Base-by-base conservation (phyloP, 2,797 vertebrate species). In the Gobio occitaniae region DNA sequence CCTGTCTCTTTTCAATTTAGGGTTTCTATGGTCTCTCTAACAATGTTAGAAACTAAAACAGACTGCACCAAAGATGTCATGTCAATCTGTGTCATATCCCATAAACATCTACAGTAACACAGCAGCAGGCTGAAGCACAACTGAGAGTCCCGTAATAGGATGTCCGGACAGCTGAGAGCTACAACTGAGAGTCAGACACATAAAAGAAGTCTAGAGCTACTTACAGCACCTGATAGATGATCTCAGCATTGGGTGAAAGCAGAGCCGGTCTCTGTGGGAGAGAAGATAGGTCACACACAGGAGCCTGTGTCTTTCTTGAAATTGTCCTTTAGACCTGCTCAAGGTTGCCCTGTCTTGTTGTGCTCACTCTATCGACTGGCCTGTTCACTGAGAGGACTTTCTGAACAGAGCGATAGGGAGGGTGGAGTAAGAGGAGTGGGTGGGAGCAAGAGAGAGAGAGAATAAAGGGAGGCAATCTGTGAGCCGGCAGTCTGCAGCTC, bases 361-460 rank as follows among this genome's bases (percentile, higher is more conserved):
- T 84, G 81, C 78, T 77, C 87, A 81, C 52, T 74, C 83, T 74
- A 29, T 81, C 52, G 41, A 80, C 50, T 63, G 65, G 77, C 78
- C 32, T 32, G 21, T 69, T 66, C 70, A 85, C 65, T 75, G 65
- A 84, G 80, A 89, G 74, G 63, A 80, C 78, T 87, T 88, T 59
- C 84, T 84, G 84, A 88, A 80, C 0, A 54, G 88, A 86, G 86
- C 86, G 86, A 74, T 89, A 86, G 80, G 78, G 32, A 25, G 78
- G 80, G 50, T 44, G 61, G 79, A 66, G 50, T 72, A 74, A 76
- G 71, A 44, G 63, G 54, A 56, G 63, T 36, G 38, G 48, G 48
- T 72, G 66, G 56, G 78, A 32, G 48, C 79, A 70, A 65, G 65
- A 69, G 13, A 36, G 13, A 36, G 74, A 76, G 78, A 82, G 75